Evolutionary conservation across 1,140 invertebrate genomes (phyloP), one percentile per base, ranked within the genome.

Genomic region (Zeugodacus cucurbitae): DNA sequence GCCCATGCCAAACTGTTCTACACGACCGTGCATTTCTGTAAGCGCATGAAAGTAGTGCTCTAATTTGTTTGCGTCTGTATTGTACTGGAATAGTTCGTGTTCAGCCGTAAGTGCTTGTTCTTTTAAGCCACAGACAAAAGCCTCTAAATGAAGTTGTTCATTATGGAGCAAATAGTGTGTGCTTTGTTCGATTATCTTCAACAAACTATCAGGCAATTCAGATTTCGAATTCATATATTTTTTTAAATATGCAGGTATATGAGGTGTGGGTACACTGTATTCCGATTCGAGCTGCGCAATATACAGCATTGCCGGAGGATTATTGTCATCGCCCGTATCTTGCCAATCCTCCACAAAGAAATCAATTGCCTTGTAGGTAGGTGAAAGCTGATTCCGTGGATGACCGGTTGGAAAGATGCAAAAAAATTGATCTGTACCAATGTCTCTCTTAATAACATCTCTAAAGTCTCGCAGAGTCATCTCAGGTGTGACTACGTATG

Each of bases 401-500:
- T 93, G 92, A 17, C 88, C 90, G 8, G 90, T 88, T 3, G 92
- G 91, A 4, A 91, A 74, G 22, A 91, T 87, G 4, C 88, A 87
- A 20, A 88, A 89, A 14, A 91, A 32, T 0, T 87, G 32, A 0
- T 74, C 14, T 2, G 1, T 34, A 0, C 57, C 20, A 20, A 91
- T 90, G 3, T 32, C 29, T 58, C 91, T 88, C 2, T 20, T 20
- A 0, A 57, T 6, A 64, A 93, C 90, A 1, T 82, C 8, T 0
- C 41, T 44, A 48, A 82, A 82, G 11, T 82, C 44, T 29, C n/a
- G 34, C 20, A 82, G 22, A 6, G 26, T 82, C 74, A 82, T 82
- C 7, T 82, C n/a, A 14, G 37, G 11, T 14, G 29, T 58, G 8
- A 86, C 17, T 64, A 95, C 94, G 92, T 95, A 96, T 41, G 94